phyloP scores from a whole-genome alignment of 2,888 invertebrate species.

The Cynaeus angustus region DNA sequence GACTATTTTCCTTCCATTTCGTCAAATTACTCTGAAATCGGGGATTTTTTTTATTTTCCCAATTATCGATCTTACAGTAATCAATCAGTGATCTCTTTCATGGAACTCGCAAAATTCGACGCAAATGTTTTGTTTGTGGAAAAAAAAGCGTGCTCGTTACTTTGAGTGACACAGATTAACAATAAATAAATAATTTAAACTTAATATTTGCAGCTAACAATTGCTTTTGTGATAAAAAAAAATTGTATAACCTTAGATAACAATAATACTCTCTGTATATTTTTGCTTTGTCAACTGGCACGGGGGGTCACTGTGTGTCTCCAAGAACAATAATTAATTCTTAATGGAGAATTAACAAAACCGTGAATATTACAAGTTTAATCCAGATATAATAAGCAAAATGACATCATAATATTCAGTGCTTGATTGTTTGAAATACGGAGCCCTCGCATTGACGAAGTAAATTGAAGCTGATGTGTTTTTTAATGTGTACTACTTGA shows the following conservation, averaged over 20 bases:
- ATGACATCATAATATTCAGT: conserved; percentile 45
- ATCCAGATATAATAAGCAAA: conserved; percentile 54
- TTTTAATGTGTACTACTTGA: conserved; percentile 4
- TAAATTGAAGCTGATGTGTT: conserved; percentile 25
- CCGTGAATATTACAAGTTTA: conserved; percentile 45
- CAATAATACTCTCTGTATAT: conserved; percentile 17
- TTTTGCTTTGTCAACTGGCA: conserved; percentile 2
- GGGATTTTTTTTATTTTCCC: neutral
- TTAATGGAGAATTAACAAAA: conserved; percentile 19
- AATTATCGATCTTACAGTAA: conserved; percentile 16
- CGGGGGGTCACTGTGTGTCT: conserved; percentile 11
- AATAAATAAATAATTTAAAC: conserved; percentile 31
- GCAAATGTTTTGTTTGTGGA: neutral
- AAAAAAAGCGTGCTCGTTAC: neutral
- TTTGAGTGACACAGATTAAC: conserved; percentile 35
- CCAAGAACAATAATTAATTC: conserved; percentile 14
- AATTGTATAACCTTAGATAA: conserved; percentile 42
- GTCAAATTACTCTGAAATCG: conserved; percentile 11
- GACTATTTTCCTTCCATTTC: conserved; percentile 3
- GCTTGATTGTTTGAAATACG: conserved; percentile 42
- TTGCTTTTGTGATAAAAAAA: conserved; percentile 20
- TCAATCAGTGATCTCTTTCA: neutral
- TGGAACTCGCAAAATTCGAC: neutral
- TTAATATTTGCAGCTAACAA: conserved; percentile 27
- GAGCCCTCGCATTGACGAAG: conserved; percentile 18